phyloP scores from a whole-genome alignment of 64 coral and sea anemone species.

The Hydrozoanthus tunicans region DNA sequence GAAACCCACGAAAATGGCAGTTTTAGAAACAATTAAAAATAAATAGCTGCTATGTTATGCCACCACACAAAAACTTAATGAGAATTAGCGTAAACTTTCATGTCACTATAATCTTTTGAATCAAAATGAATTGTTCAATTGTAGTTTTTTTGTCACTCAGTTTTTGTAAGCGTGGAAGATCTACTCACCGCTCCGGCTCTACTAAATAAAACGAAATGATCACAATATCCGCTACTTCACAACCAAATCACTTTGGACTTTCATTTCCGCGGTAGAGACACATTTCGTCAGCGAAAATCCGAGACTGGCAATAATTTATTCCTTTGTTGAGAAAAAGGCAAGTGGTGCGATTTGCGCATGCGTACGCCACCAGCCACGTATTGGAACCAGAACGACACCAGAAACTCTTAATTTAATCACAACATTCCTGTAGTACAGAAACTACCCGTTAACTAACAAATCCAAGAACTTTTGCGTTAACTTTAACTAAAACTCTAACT shows the following conservation, averaged over 20 bases:
- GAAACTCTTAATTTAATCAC: slow-evolving; percentile 19
- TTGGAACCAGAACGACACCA: slow-evolving; percentile 74
- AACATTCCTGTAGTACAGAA: slow-evolving; percentile 31
- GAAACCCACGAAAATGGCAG: neutral
- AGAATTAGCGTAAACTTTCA: neutral
- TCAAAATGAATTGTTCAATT: slow-evolving; percentile 27
- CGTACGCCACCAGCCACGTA: slow-evolving; percentile 75
- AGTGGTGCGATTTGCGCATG: slow-evolving; percentile 54
- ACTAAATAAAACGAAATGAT: neutral
- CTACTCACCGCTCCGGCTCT: slow-evolving; percentile 54
- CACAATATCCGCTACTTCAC: slow-evolving; percentile 41
- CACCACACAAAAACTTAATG: neutral
- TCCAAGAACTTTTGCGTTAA: neutral
- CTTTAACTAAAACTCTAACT: neutral
- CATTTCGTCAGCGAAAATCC: slow-evolving; percentile 59
- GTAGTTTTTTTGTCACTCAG: neutral
- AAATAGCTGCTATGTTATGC: neutral
- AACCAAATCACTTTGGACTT: slow-evolving; percentile 33
- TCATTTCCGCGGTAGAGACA: slow-evolving; percentile 46
- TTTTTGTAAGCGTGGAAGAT: neutral
- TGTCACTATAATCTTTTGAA: slow-evolving; percentile 16
- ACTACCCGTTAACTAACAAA: slow-evolving; percentile 11
- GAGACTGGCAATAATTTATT: slow-evolving; percentile 80
- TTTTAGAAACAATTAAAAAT: neutral
- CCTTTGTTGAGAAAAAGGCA: slow-evolving; percentile 85